Conservation (phyloP, 2,888 invertebrate genomes). For the Pandemis heparana region DNA sequence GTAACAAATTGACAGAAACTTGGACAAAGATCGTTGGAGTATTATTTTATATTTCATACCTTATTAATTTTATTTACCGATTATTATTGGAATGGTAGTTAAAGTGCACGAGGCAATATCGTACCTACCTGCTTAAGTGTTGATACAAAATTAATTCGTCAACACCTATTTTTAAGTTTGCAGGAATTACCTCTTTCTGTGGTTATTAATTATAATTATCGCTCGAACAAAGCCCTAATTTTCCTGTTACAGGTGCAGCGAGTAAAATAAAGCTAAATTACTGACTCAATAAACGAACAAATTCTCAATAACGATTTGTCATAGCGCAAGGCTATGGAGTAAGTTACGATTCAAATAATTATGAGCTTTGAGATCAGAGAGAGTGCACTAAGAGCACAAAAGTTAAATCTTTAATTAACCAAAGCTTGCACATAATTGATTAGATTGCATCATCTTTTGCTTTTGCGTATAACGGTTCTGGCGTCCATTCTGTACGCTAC, state of each 20-base stretch:
- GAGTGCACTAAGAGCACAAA: too few relatives aligned
- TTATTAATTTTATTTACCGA: neutral
- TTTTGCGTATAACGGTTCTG: too few relatives aligned
- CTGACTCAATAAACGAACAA: neutral
- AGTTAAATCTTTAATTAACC: too few relatives aligned
- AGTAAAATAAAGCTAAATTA: neutral
- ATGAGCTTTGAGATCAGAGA: too few relatives aligned
- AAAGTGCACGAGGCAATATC: neutral
- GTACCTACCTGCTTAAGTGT: constrained; percentile 3
- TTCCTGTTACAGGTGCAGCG: constrained; percentile 5
- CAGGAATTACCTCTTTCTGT: constrained; percentile 10
- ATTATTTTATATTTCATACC: neutral
- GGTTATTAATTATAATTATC: constrained; percentile 2
- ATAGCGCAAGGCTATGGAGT: neutral
- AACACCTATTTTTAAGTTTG: neutral
- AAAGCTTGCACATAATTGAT: too few relatives aligned
- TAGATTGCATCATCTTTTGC: too few relatives aligned
- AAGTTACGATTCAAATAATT: too few relatives aligned
- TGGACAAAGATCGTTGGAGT: neutral
- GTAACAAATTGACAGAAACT: neutral
- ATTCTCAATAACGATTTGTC: neutral
- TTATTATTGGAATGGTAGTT: neutral
- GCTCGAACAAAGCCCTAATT: neutral
- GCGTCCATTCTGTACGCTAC: neutral
- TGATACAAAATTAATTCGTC: neutral